Conservation (phyloP, 2,888 invertebrate genomes). For the Xanthorhoe spadicearia region DNA sequence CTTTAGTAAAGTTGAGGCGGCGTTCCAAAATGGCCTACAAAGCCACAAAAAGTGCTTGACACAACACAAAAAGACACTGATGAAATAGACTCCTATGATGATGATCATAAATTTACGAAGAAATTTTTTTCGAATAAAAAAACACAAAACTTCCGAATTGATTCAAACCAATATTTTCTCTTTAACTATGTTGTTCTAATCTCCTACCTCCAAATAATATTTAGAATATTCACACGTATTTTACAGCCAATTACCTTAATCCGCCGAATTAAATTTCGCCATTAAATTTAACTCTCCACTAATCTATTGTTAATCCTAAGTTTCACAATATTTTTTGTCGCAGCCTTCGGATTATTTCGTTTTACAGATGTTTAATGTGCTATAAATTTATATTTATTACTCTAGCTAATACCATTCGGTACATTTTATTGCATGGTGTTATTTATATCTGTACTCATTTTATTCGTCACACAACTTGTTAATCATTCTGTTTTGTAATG, state of each 20-base stretch:
- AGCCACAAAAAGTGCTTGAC: too few species aligned
- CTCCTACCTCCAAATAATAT: conserved; percentile 2
- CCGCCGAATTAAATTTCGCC: conserved; percentile 37
- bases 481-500: conserved; percentile 60
- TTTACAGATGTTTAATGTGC: conserved; percentile 78
- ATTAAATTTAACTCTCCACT: conserved; percentile 40
- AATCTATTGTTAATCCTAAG: conserved; percentile 55
- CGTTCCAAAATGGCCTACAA: too few species aligned
- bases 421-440: conserved; percentile 71
- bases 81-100: too few species aligned
- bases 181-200: neutral
- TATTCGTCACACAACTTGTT: conserved; percentile 57
- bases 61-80: too few species aligned
- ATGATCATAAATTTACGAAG: too few species aligned
- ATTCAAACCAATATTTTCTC: too few species aligned
- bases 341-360: conserved; percentile 66
- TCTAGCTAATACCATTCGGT: conserved; percentile 75
- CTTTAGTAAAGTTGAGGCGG: too few species aligned
- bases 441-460: conserved; percentile 65
- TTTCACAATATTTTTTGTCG: conserved; percentile 65
- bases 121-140: neutral
- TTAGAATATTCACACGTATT: conserved; percentile 41
- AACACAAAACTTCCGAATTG: neutral
- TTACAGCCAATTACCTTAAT: conserved; percentile 44
- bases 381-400: conserved; percentile 80